Evolutionary conservation across 2,888 invertebrate genomes (phyloP), one percentile per base, ranked within the genome.

Genomic region (Macrosoma leucophasiata): DNA sequence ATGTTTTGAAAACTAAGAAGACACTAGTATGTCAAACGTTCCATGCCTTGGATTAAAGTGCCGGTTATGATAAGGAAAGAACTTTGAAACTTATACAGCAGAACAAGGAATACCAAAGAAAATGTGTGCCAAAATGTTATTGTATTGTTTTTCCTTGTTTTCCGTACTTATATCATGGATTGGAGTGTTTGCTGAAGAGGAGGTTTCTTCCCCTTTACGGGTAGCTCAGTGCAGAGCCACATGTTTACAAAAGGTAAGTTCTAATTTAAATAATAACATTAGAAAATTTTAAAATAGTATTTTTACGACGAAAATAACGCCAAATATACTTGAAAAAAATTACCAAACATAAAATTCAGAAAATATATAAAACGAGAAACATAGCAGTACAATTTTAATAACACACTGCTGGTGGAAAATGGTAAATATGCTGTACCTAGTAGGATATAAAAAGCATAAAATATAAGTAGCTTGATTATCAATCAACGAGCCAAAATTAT

Each of bases 181-280:
- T 75, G 81, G 74, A 64, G 82, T 78, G 65, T 54, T 65, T 32
- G 88, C 87, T 48, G 88, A 89, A 57, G 88, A 88, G 78, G 89
- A 90, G 66, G 88, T 90, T 51, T 89, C 89, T 41, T 90, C 90
- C 55, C 90, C 90, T 37, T 73, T 91, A 49, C 86, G 90, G 58
- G 90, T 90, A 51, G 90, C 90, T 52, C 90, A 90, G 58, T 91
- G 90, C 70, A 78, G 90, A 70, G 90, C 90, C 49, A 89, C 89
- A 50, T 91, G 90, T 73, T 85, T 90, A 58, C 88, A 89, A 84
- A 89, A 88, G 89, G 90, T 91, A 84, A 63, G 45, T 27, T n/a
- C n/a, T n/a, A n/a, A n/a, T n/a, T n/a, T n/a, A n/a, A n/a, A n/a
- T n/a, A n/a, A n/a, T n/a, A n/a, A n/a, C n/a, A n/a, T n/a, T n/a